phyloP scores from a whole-genome alignment of 2,888 invertebrate genomes.

The Epirrhoe tristata region DNA sequence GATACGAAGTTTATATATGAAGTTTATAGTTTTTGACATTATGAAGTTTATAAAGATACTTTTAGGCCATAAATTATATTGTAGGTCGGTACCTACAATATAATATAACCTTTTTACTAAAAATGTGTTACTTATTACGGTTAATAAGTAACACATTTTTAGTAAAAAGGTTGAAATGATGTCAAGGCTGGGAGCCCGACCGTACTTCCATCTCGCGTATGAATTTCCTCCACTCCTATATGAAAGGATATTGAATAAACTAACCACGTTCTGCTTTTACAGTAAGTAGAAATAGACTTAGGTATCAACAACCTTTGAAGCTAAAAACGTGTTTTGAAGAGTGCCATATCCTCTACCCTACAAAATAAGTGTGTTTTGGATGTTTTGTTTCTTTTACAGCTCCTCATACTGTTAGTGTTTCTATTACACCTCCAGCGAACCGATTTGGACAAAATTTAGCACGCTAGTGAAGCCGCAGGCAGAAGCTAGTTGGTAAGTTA shows the following conservation, averaged over 20 bases:
- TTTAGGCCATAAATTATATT: conserved; percentile 17
- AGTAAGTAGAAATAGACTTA: background rate
- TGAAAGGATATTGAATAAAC: conserved; percentile 31
- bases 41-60: conserved; percentile 8
- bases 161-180: conserved; percentile 24
- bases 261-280: conserved; percentile 18
- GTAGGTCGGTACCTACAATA: too few relatives aligned
- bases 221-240: conserved; percentile 28
- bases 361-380: too few relatives aligned
- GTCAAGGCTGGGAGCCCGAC: conserved; percentile 21
- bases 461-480: too few relatives aligned
- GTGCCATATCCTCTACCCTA: too few relatives aligned
- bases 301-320: background rate
- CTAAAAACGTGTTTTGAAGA: background rate
- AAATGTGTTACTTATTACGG: too few relatives aligned
- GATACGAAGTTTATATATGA: too few relatives aligned
- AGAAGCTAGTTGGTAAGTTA: too few relatives aligned
- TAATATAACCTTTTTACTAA: too few relatives aligned
- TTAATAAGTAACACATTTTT: conserved; percentile 19
- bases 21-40: conserved; percentile 1
- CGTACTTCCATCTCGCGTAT: conserved; percentile 22
- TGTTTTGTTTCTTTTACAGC: too few relatives aligned
- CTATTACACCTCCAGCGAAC: too few relatives aligned
- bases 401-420: too few relatives aligned
- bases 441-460: too few relatives aligned